Base-by-base conservation (phyloP, 2,113 vertebrate genomes). In the Leucosticte australis region DNA sequence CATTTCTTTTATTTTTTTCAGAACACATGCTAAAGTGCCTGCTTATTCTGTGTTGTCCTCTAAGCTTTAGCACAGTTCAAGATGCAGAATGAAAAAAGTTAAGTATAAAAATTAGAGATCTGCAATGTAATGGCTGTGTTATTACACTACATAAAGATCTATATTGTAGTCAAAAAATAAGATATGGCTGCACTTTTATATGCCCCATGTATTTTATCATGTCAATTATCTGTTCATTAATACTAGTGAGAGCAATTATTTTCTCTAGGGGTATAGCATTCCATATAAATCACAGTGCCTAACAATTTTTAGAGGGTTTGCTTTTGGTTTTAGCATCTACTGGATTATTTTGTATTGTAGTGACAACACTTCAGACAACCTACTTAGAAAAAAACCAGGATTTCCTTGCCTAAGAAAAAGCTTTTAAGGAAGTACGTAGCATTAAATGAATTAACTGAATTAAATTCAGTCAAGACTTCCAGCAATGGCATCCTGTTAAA, bases 201-300 rank as follows among this genome's bases (percentile, higher is more conserved):
- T 79, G 69, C 4, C 53, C 31, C 21, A 10, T 56, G 69, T 67
- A 89, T 92, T 92, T 87, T 92, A 80, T 90, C 83, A 93, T 50
- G 77, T 83, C 87, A 93, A 92, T 90, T 86, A 90, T 84, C 56
- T 84, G 56, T 84, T 94, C 83, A 78, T 87, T 90, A 95, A 86
- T 68, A 90, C 59, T 90, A 46, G 76, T 75, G 85, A 93, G 73
- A 86, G 56, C 65, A 94, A 79, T 94, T 89, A 79, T 84, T 95
- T 93, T 95, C 46, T 96, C 94, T 90, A 92, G 49, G 10, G 15
- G 13, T 88, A 55, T 27, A 87, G 28, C 30, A 87, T 76, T 79
- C 74, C 10, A 4, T 70, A 87, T 76, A 94, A 96, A 95, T 93
- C 65, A 92, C 4, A 7, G 16, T 56, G 56, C 10, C 44, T 75